Conservation (phyloP, 2,888 invertebrate species). For the Aspidiotus rigidus region DNA sequence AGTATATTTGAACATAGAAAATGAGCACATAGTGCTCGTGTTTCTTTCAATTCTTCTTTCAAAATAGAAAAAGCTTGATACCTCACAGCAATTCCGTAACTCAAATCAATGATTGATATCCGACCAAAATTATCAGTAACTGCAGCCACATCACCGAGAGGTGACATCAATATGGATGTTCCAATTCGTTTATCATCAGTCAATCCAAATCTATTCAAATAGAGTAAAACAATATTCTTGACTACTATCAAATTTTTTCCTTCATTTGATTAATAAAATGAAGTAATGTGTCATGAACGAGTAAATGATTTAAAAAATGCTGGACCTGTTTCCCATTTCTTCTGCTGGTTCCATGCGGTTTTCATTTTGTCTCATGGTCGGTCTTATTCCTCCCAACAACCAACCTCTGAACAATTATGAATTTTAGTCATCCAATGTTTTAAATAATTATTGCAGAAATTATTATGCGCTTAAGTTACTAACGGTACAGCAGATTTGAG, state of each 20-base stretch:
- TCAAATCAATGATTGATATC: conserved; percentile 74
- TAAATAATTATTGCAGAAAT: not conserved
- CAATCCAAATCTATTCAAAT: conserved; percentile 53
- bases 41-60: not conserved
- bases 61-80: conserved; percentile 35
- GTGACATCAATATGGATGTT: conserved; percentile 63
- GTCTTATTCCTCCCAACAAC: conserved; percentile 27
- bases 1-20: no score
- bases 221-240: not conserved
- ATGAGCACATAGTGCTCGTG: not conserved
- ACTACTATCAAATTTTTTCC: not conserved
- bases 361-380: conserved; percentile 11
- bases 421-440: not conserved
- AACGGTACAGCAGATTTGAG: conserved; percentile 69
- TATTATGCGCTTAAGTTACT: conserved; percentile 44
- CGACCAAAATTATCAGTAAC: conserved; percentile 79
- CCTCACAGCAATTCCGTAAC: conserved; percentile 66
- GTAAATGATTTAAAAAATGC: no score
- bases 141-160: conserved; percentile 68
- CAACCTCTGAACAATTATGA: conserved; percentile 9
- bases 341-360: conserved; percentile 34
- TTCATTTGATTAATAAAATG: conserved; percentile 5
- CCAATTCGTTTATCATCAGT: conserved; percentile 71
- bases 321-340: conserved; percentile 35
- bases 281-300: no score